Conservation (phyloP, 2,113 vertebrate species). For the Cisticola juncidis region DNA sequence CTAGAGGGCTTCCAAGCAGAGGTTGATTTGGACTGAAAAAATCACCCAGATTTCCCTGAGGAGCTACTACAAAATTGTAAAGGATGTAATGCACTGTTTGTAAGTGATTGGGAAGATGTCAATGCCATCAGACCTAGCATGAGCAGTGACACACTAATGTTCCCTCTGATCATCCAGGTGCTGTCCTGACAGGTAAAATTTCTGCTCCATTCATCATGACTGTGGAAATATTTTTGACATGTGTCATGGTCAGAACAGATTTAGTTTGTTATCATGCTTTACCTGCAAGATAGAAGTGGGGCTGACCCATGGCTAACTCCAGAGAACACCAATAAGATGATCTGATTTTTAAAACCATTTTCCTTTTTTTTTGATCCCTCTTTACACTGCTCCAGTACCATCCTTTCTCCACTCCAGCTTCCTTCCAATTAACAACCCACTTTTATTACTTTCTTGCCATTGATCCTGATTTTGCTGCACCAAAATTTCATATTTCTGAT, state of each 20-base stretch:
- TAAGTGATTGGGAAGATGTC: not conserved
- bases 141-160: not conserved
- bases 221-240: not conserved
- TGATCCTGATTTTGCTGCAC: not conserved
- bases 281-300: not conserved
- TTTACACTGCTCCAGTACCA: not conserved
- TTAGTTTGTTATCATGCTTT: not conserved
- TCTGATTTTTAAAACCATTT: not conserved
- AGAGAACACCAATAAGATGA: not conserved
- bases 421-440: not conserved
- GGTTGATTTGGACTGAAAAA: not conserved
- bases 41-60: not conserved
- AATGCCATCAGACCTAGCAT: not conserved
- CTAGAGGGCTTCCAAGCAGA: not conserved
- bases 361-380: not conserved
- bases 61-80: not conserved
- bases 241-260: not conserved
- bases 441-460: not conserved
- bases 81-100: not conserved
- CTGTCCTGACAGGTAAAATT: not conserved
- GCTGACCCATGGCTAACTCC: not conserved
- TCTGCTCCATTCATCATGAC: not conserved
- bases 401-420: not conserved
- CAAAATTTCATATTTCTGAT: not conserved
- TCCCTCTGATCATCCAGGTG: not conserved